A percentile compares a stretch with the other conserved stretches of the same genome.
These are phyloP conservation scores for Sceloporus undulatus DNA, from an alignment of 2,113 vertebrate genomes.

Conservation along the genomic window DNA sequence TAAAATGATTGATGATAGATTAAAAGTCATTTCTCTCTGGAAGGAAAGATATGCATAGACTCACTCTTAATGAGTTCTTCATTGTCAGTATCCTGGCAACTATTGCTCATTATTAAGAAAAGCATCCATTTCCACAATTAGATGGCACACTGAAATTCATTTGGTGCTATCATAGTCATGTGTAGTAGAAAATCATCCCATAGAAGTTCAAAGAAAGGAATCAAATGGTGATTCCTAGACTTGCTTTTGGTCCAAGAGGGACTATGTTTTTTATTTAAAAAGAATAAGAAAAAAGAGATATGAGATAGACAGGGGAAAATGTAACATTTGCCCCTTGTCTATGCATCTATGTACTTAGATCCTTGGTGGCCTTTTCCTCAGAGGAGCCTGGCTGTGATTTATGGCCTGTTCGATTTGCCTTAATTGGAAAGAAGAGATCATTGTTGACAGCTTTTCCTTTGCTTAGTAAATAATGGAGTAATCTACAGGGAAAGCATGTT, in stretches of 20 bases:
- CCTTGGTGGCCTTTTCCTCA: conserved; percentile 23
- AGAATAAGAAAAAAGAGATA: too few relatives aligned
- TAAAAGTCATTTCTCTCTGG: neutral
- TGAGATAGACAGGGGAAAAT: neutral
- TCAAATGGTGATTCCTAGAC: too few relatives aligned
- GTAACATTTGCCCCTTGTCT: neutral
- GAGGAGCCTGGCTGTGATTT: conserved; percentile 21
- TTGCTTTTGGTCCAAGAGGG: too few relatives aligned
- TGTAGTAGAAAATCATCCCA: neutral
- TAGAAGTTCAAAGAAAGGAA: neutral
- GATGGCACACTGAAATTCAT: neutral
- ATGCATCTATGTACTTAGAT: neutral
- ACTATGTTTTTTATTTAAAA: too few relatives aligned
- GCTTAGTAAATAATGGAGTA: conserved; percentile 33
- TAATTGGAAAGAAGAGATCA: conserved; percentile 42
- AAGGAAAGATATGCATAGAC: neutral
- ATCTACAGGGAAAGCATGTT: conserved; percentile 16
- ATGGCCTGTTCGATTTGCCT: conserved; percentile 30
- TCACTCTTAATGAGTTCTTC: neutral
- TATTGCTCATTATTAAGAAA: neutral
- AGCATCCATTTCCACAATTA: neutral
- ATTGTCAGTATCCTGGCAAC: too few relatives aligned
- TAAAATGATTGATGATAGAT: neutral
- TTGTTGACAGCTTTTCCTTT: conserved; percentile 33
- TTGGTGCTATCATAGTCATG: too few relatives aligned